Evolutionary conservation across 2,797 vertebrate species (phyloP), one percentile per base, ranked within the genome.

Genomic region (Acipenser transmontanus): DNA sequence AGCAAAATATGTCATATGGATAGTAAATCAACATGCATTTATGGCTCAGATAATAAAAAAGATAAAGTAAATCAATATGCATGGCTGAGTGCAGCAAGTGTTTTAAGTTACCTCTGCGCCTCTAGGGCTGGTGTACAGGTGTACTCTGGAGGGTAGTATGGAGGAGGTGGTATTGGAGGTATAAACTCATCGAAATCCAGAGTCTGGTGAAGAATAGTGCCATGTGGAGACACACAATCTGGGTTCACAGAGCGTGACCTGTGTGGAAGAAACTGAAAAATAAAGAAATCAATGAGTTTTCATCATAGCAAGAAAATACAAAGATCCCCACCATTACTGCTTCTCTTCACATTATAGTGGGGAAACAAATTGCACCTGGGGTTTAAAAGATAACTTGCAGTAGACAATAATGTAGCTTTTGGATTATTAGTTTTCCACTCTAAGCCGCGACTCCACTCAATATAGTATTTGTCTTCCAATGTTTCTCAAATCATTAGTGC

Each of bases 101-200:
- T 34, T 34, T 34, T 34, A 34, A 34, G 2, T 3, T 77, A 98
- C 97, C 97, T 97, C 80, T 94, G 95, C 10, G 91, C 85, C 62
- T 99, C 96, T 49, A 88, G 77, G 4, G 90, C 84, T 2, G 96
- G 97, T 0, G 95, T 97, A 76, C 95, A 96, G 84, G 91, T 95
- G 71, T 99, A 99, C 67, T 98, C 97, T 0, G 97, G 97, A 0
- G 97, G 97, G 81, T 99, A 99, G 78, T 99, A 99, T 2, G 97
- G 97, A 0, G 97, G 97, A 5, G 97, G 97, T 0, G 97, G 97
- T 13, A 99, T 95, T 0, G 97, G 97, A 6, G 96, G 91, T 56
- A 98, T 93, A 72, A 99, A 99, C 84, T 99, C 97, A 12, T 99
- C 97, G 10, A 98, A 98, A 81, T 97, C 97, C 87, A 99, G 68